Base-by-base conservation (phyloP, 2,797 vertebrate species). In the Neosalanx taihuensis region DNA sequence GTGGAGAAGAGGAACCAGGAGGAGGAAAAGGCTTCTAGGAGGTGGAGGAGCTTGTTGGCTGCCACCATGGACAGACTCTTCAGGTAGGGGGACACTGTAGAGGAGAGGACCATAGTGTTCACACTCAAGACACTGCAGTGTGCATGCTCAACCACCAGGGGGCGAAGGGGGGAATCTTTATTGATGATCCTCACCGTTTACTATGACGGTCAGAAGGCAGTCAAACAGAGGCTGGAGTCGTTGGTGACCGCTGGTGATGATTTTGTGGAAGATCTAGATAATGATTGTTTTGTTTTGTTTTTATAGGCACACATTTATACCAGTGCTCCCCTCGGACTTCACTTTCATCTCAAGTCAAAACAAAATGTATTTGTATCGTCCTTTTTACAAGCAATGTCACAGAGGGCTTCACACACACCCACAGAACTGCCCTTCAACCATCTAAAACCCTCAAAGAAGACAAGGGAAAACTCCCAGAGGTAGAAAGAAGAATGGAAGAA, bases 51-150 rank as follows among this genome's bases (percentile, higher is more conserved):
- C 86, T 99, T 99, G 87, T 96, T 97, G 83, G 97, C 94, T 0
- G 97, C 92, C 81, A 99, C 95, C 97, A 99, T 99, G 76, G 97
- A 98, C 71, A 99, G 92, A 73, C 95, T 97, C 86, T 99, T 99
- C 88, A 99, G 92, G 79, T 99, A 99, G 0, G 97, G 97, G 6
- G 97, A 99, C 79, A 99, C 97, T 99, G 82, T 4, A 56, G 59
- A 72, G 20, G 33, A 30, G 3, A 3, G 51, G 0, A 1, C 2
- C 6, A 35, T 3, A 74, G 15, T 17, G 51, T n/a, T 18, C 4
- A 56, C 6, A 2, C 35, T 49, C 37, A 46, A n/a, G 20, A 65
- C 9, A 64, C 1, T 62, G 53, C 49, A 71, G 35, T 20, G 72
- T 51, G 15, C 0, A 5, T 0, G 0, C 1, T 74, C 5, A 2